Base-by-base conservation (phyloP, 1,140 invertebrate species). In the Pseudomyrmex sp. region DNA sequence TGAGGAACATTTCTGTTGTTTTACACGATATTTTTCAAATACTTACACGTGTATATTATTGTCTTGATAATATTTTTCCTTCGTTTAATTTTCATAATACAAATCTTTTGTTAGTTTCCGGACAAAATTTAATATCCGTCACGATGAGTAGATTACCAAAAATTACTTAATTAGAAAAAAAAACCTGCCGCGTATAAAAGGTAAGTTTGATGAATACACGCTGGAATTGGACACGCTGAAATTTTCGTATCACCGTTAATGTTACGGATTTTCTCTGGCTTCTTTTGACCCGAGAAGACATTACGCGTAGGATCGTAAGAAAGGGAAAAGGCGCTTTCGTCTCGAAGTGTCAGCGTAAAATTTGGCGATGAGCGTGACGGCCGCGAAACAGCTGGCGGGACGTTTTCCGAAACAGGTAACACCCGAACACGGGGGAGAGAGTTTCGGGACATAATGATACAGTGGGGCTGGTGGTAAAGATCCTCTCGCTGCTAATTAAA, bases 401-500 rank as follows among this genome's bases (percentile, higher is more conserved):
- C 46, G 61, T 63, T 88, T 88, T 87, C 74, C 80, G 54, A 59
- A 76, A 76, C 46, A 72, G 61, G 66, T 65, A 61, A 56, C 70
- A 56, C 48, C 54, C 26, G 84, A 35, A 48, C 58, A 46, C 7
- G 52, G 58, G 63, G 59, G 63, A 63, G 35, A 52, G 59, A 63
- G 58, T 63, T 35, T 46, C 72, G 68, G 65, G 63, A 65, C 63
- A 61, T 85, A 86, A 88, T 70, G 63, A 70, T 69, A 89, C 82
- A 87, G 82, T 86, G 83, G 73, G 85, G 82, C 82, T 46, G 26
- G 23, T 70, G 89, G 83, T 83, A 88, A 92, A 90, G 89, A 90
- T 90, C 84, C 88, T 90, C 90, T 89, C 68, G 87, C 73, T 85
- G 88, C 90, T 93, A 93, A 93, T 93, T 93, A 93, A 93, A 93